phyloP scores from a whole-genome alignment of 1,140 invertebrate genomes.

The Papilio dardanus region DNA sequence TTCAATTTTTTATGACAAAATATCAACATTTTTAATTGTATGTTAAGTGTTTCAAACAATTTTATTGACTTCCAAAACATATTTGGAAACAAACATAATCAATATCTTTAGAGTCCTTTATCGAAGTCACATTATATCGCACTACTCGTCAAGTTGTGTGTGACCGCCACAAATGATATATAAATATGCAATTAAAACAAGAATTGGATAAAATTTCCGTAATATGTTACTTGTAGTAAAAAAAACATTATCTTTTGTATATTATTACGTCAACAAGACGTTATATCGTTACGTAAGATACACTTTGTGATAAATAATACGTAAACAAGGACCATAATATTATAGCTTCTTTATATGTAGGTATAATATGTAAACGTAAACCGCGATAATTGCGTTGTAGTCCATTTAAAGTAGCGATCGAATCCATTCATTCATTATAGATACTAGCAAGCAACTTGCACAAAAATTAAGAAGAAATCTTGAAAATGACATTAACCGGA shows the following conservation, averaged over 20 bases:
- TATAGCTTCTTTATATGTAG: conserved; percentile 21
- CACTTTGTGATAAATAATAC: conserved; percentile 15
- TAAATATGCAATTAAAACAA: conserved; percentile 35
- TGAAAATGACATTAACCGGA: not conserved
- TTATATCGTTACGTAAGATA: conserved; percentile 31
- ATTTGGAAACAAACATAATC: not conserved
- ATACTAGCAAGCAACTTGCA: not conserved
- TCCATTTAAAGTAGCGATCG: not conserved
- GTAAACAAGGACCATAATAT: conserved; percentile 1
- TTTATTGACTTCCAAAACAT: no score
- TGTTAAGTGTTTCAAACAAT: not conserved
- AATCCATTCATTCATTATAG: not conserved
- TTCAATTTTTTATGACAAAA: not conserved
- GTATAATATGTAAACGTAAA: conserved; percentile 10
- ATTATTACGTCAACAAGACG: conserved; percentile 31
- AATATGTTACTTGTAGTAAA: not conserved
- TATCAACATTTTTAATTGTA: not conserved
- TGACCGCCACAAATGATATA: conserved; percentile 19
- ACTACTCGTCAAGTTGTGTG: not conserved
- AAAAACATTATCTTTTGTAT: conserved; percentile 6
- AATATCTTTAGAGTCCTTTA: not conserved
- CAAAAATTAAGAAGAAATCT: not conserved
- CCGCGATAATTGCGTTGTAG: conserved; percentile 12
- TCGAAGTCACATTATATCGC: not conserved
- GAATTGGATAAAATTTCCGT: conserved; percentile 30